Evolutionary conservation across 1,140 invertebrate species (phyloP).

Genomic region (Vanessa tameamea): DNA sequence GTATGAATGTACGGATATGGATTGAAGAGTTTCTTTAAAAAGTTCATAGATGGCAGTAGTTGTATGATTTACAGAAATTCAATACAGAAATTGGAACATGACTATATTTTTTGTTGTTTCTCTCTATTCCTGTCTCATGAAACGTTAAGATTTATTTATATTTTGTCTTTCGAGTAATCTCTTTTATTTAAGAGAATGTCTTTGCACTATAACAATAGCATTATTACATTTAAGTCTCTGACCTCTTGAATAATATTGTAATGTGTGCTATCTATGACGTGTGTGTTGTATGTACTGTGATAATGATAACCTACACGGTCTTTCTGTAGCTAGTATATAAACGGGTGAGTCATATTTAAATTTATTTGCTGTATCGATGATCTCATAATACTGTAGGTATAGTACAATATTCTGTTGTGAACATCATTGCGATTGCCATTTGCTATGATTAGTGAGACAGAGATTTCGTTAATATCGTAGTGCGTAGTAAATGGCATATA

Average conservation of each 20-base stretch:
- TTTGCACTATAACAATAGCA: constrained; percentile 34
- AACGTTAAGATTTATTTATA: constrained; percentile 46
- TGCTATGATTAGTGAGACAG: constrained; percentile 44
- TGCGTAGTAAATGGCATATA: constrained; percentile 15
- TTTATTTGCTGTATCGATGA: constrained; percentile 79
- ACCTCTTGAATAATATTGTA: constrained; percentile 48
- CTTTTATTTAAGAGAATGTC: constrained; percentile 33
- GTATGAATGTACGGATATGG: constrained; percentile 11
- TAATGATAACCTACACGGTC: constrained; percentile 79
- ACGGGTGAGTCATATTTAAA: constrained; percentile 79
- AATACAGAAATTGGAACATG: constrained; percentile 55
- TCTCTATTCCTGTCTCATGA: constrained; percentile 39
- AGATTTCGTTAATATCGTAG: constrained; percentile 26
- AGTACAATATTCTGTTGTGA: constrained; percentile 48
- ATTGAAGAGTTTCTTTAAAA: constrained; percentile 24
- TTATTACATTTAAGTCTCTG: constrained; percentile 32
- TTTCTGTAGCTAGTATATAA: constrained; percentile 73
- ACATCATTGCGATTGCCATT: constrained; percentile 56
- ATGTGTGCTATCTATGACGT: constrained; percentile 58
- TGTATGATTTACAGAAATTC: constrained; percentile 67
- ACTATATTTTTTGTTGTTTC: constrained; percentile 48
- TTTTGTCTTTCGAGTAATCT: constrained; percentile 32
- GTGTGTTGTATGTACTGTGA: constrained; percentile 62
- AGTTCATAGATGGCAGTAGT: constrained; percentile 61
- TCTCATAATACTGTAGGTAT: constrained; percentile 70